Conservation (phyloP, 1,140 invertebrate species). For the Plutomurus gul region DNA sequence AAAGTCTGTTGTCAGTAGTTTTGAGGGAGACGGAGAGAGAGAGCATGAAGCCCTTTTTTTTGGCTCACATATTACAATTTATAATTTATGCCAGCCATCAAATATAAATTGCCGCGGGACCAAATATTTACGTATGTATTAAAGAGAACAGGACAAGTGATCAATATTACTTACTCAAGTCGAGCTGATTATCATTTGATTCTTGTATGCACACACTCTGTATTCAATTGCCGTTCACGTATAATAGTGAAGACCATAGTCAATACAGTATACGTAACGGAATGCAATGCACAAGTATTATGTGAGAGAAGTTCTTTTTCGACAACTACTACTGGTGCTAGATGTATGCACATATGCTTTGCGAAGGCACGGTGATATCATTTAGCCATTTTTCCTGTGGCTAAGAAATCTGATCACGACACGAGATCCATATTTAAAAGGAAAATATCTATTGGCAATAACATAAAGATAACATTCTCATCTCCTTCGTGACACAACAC, state of each 20-base stretch:
- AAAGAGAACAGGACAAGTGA: background rate
- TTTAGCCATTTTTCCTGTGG: constrained; percentile 21
- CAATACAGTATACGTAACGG: background rate
- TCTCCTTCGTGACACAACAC: constrained; percentile 14
- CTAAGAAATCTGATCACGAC: constrained; percentile 24
- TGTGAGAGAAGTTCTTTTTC: background rate
- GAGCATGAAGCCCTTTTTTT: no score
- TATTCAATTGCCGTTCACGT: no score
- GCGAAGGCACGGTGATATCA: constrained; percentile 25
- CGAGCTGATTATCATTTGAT: background rate
- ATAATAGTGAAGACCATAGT: no score
- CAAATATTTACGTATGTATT: background rate
- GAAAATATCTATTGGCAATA: constrained; percentile 17
- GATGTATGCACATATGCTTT: background rate
- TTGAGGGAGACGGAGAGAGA: no score
- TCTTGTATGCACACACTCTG: no score
- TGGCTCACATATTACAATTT: background rate
- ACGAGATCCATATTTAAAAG: constrained; percentile 31
- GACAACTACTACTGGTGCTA: background rate
- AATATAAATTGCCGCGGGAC: background rate
- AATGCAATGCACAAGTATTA: background rate
- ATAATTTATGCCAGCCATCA: constrained; percentile 2
- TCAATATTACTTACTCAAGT: background rate
- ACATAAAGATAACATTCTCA: constrained; percentile 22
- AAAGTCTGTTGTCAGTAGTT: no score